Evolutionary conservation across 2,113 vertebrate genomes (phyloP), one percentile per base, ranked within the genome.

Genomic region (Nerophis ophidion): DNA sequence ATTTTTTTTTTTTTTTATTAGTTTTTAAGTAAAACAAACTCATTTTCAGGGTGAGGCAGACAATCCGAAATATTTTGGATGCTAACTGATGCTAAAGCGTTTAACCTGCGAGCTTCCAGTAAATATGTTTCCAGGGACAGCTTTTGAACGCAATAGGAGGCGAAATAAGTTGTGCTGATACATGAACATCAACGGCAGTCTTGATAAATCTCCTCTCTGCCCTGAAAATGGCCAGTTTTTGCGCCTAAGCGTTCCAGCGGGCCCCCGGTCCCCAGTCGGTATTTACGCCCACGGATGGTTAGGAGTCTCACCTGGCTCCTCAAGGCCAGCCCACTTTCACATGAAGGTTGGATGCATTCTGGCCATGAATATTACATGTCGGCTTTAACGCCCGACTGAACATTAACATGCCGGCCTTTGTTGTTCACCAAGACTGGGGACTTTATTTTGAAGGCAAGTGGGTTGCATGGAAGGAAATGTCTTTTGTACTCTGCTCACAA

Each of bases 401-500:
- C 59, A 63, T 75, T 60, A 66, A 65, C 50, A 57, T 48, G 50
- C 50, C 47, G 17, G 38, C 60, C 1, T 75, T 60, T 49, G 47
- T 66, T 45, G 38, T 8, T n/a, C 15, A 17, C 50, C 55, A 67
- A 49, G 52, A 60, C 52, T 48, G 10, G 49, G 64, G 50, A 49
- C 61, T 61, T 81, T 80, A 67, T 79, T 72, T 49, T 36, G 60
- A 60, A 61, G 73, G 70, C 67, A 46, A 63, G 54, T 72, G 65
- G 79, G 74, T 54, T 64, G 73, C 42, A 79, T 75, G 52, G 11
- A 66, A 72, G 68, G 44, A 64, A 73, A 72, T 74, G 67, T 26
- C 2, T 46, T 75, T 71, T 67, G 36, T 74, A 65, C 85, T 85
- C 50, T 54, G 79, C 70, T 67, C 35, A 7, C 72, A 73, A 66